Base-by-base conservation (phyloP, 2,113 vertebrate genomes). In the Centropus unirufus region DNA sequence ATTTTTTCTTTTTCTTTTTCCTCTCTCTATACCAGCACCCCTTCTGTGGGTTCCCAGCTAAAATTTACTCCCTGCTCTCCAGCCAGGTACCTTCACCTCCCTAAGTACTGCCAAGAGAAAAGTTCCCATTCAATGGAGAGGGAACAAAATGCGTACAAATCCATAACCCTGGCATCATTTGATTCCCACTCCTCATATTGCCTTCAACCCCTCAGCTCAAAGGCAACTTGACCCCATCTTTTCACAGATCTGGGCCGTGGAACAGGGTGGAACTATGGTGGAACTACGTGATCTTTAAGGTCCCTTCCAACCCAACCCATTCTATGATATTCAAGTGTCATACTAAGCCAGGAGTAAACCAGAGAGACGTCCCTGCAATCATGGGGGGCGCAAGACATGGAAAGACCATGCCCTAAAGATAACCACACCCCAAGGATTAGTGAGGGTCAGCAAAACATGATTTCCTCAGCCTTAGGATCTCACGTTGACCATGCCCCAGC, bases 401-500 rank as follows among this genome's bases (percentile, higher is more conserved):
- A 18, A 62, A 54, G 34, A 77, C 30, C 0, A 0, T 44, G 32
- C 59, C 68, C 78, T 32, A 58, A 42, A 1, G 6, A 59, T 4
- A 26, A 11, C 21, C 63, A 40, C 42, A 55, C 2, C 47, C n/a
- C 63, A 59, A 55, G 51, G 68, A 77, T 5, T 59, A 14, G 7
- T 3, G 18, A 7, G 70, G 46, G 36, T 9, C 11, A 1, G 64
- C 66, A 78, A 23, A 73, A 52, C n/a, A 4, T 24, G 1, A 0
- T 14, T 9, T 19, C 75, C 32, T 26, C 82, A 91, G 80, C 76
- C 87, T 34, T 4, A 24, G 39, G 63, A 47, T 77, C 46, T 49
- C 72, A 15, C 1, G 1, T 6, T 5, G 0, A 39, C 47, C 20
- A 0, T 32, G 62, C 26, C 69, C 54, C 70, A 66, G 67, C 67